Percentiles rank a stretch among this genome's conserved stretches.
These are phyloP conservation scores for Dromius quadrimaculatus DNA, from an alignment of 2,888 invertebrate genomes.

Conservation along the genomic window DNA sequence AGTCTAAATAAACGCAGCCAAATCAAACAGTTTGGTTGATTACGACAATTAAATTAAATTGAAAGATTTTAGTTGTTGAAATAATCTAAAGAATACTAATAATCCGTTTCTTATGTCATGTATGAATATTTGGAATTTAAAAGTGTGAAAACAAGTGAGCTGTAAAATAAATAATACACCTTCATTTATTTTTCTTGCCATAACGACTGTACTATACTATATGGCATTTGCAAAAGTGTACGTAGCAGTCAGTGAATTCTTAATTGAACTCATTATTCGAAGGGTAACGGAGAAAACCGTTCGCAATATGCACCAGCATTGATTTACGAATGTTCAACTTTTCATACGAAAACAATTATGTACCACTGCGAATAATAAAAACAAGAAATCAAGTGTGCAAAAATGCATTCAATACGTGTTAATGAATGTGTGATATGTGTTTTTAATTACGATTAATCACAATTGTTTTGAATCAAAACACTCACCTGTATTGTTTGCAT, in stretches of 20 bases:
- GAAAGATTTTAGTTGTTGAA: too few species aligned
- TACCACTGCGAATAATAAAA: constrained; percentile 45
- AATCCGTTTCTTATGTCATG: too few species aligned
- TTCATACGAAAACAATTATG: constrained; percentile 48
- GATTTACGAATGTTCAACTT: constrained; percentile 39
- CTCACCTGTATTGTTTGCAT: constrained; percentile 10
- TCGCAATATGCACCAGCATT: constrained; percentile 25
- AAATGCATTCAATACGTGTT: constrained; percentile 47
- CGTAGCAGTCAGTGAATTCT: constrained; percentile 14
- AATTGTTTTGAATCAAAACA: constrained; percentile 40
- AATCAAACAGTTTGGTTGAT: too few species aligned
- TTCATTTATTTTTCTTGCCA: too few species aligned
- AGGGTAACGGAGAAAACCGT: constrained; percentile 35
- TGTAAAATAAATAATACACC: too few species aligned
- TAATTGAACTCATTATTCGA: constrained; percentile 48
- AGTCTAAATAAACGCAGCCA: too few species aligned
- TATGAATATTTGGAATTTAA: too few species aligned
- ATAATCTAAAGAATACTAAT: too few species aligned
- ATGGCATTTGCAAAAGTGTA: constrained; percentile 42
- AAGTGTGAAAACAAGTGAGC: too few species aligned
- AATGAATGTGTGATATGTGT: constrained; percentile 49
- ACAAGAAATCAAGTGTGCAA: constrained; percentile 45
- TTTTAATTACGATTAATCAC: constrained; percentile 46
- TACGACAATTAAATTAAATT: too few species aligned
- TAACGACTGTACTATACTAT: too few species aligned